Evolutionary conservation across 2,113 vertebrate genomes (phyloP), one percentile per base, ranked within the genome.

Genomic region (Pavo muticus): DNA sequence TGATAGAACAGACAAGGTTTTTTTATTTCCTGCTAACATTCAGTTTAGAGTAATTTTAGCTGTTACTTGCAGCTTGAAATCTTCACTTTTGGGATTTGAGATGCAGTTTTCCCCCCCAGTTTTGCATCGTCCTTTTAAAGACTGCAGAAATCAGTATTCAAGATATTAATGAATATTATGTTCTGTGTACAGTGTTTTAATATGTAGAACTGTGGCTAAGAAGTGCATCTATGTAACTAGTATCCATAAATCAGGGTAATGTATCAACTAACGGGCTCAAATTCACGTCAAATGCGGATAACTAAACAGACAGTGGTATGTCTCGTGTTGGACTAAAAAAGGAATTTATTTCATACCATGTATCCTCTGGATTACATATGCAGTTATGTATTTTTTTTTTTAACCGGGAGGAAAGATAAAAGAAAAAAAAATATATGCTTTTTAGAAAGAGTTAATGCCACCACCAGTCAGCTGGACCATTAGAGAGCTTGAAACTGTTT

Each of bases 51-150:
- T 73, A 63, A 78, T 80, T 91, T 64, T 50, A 75, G 60, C 47
- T 90, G 60, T 86, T 94, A 27, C 17, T 88, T 74, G 48, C 50
- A 84, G 45, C 48, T 92, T 77, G 4, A 60, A 45, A 25, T 81
- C 32, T 84, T 86, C 88, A 63, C 82, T 84, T 95, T 94, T 25
- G 52, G 32, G 35, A 77, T 80, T 73, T 93, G 61, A 84, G 17
- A 17, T 87, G 44, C 29, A 1, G 18, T 74, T 5, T 52, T 11
- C 23, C 13, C 6, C 23, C 7, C 18, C 5, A 21, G 13, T 56
- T 92, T 68, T 64, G 24, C 24, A 63, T 8, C 50, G 44, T 83
- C 25, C 19, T 30, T 79, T 21, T 63, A 64, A n/a, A 87, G 72
- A 50, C 42, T 64, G 32, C 19, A 50, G 44, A 79, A 59, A 71